phyloP scores from a whole-genome alignment of 2,113 vertebrate genomes.

The Sminthopsis crassicaudata region DNA sequence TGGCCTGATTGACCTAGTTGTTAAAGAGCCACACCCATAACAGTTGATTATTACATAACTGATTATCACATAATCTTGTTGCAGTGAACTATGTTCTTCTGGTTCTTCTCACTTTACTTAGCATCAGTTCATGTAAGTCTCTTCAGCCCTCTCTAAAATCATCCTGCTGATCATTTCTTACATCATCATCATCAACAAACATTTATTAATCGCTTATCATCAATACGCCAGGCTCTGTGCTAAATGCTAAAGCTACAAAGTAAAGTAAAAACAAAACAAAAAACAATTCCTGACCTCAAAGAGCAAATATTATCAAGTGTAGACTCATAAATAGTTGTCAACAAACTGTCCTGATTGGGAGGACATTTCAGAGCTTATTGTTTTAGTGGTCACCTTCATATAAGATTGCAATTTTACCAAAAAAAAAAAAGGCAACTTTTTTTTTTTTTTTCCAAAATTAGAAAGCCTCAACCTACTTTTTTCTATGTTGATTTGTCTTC shows the following conservation, averaged over 20 bases:
- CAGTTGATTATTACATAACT: too few species aligned
- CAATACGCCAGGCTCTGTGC: background rate
- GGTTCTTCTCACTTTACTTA: too few species aligned
- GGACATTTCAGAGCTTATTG: background rate
- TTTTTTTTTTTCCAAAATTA: constrained; percentile 40
- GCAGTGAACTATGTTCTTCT: too few species aligned
- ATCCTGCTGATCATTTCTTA: too few species aligned
- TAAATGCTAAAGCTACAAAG: background rate
- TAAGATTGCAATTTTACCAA: background rate
- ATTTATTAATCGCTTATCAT: background rate
- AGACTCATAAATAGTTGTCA: background rate
- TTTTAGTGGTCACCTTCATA: background rate
- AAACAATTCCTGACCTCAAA: background rate
- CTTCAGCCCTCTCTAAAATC: too few species aligned
- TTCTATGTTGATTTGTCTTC: constrained; percentile 1
- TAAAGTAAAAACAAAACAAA: background rate
- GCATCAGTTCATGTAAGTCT: too few species aligned
- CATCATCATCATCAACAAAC: background rate
- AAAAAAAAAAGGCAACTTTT: background rate
- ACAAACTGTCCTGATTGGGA: background rate
- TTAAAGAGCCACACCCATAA: too few species aligned
- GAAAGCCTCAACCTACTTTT: background rate
- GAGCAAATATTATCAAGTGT: background rate
- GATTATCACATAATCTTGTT: too few species aligned
- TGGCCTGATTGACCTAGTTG: too few species aligned